Evolutionary conservation across 2,888 invertebrate species (phyloP).

Genomic region (Tanypteryx hageni): DNA sequence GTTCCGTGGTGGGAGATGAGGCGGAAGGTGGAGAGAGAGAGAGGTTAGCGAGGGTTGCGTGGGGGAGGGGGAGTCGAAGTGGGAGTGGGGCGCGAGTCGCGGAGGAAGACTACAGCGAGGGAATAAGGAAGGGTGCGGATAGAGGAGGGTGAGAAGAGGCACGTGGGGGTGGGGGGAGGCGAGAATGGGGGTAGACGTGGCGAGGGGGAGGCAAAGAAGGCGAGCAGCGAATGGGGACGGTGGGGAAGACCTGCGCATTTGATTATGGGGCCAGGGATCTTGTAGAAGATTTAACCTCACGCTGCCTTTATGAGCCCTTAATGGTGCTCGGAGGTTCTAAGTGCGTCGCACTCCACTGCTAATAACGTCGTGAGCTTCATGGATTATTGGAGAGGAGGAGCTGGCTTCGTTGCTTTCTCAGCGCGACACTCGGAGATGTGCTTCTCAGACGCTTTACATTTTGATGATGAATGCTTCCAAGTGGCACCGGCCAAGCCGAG

Average conservation of each 20-base stretch:
- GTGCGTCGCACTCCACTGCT: slow-evolving; percentile 42
- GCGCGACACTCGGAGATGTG: slow-evolving; percentile 24
- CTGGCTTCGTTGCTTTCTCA: neutral
- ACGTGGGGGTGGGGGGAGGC: neutral
- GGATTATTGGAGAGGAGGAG: slow-evolving; percentile 49
- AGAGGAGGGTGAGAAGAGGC: too few species aligned
- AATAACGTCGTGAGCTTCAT: slow-evolving; percentile 57
- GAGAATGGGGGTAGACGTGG: neutral
- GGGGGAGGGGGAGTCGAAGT: neutral
- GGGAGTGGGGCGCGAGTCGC: too few species aligned
- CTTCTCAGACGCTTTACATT: slow-evolving; percentile 46
- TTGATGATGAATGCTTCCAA: slow-evolving; percentile 47
- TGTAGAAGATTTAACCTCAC: slow-evolving; percentile 55
- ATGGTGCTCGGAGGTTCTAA: slow-evolving; percentile 45
- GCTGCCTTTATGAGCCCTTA: slow-evolving; percentile 61
- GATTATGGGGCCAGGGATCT: slow-evolving; percentile 55
- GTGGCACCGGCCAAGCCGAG: neutral
- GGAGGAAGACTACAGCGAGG: too few species aligned
- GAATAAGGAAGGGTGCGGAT: neutral
- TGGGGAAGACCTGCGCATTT: slow-evolving; percentile 30
- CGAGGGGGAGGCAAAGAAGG: neutral
- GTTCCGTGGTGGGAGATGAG: neutral
- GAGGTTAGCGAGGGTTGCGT: neutral
- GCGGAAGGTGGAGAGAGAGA: too few species aligned
- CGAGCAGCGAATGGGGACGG: neutral